Evolutionary conservation across 2,113 vertebrate genomes (phyloP).

Genomic region (Anoplopoma fimbria): DNA sequence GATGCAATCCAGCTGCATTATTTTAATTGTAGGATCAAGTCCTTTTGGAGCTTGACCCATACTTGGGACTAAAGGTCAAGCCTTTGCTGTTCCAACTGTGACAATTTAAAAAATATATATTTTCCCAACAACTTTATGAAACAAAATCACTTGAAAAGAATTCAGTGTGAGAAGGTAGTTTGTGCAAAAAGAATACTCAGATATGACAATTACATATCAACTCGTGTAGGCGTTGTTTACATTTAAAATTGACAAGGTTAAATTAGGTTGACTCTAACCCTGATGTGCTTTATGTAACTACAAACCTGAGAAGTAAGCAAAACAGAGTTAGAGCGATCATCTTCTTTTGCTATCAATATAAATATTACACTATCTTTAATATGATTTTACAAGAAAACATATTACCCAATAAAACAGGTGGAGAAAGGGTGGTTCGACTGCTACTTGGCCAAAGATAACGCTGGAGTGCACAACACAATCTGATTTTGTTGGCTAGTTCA

Average conservation of each 20-base stretch:
- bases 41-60: neutral
- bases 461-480: neutral
- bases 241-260: neutral
- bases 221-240: neutral
- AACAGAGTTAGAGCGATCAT: neutral
- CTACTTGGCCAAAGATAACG: slow-evolving; percentile 28
- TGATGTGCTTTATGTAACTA: neutral
- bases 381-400: slow-evolving; percentile 5
- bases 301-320: neutral
- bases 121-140: neutral
- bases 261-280: neutral
- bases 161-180: neutral
- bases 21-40: neutral
- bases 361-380: slow-evolving; percentile 16
- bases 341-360: slow-evolving; percentile 3
- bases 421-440: slow-evolving; percentile 10
- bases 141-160: neutral
- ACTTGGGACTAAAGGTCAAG: neutral
- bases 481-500: slow-evolving; percentile 20
- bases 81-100: neutral
- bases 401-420: slow-evolving; percentile 22
- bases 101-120: neutral
- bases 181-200: neutral
- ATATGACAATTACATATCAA: neutral
- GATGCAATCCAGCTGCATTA: neutral